Conservation (phyloP, 2,888 invertebrate species). For the Acanthosepion esculentum region DNA sequence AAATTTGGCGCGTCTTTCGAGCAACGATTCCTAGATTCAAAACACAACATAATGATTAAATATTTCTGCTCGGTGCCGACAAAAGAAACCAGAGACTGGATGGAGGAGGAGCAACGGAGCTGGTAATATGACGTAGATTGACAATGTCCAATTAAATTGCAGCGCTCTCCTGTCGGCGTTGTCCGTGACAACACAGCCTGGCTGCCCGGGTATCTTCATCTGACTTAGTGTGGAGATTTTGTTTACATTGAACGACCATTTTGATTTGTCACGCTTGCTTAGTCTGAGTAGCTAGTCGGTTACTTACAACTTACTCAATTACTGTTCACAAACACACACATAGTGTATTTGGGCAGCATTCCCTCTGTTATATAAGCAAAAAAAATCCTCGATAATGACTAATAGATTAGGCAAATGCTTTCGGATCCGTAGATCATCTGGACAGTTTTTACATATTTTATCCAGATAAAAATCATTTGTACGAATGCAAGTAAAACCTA, state of each 20-base stretch:
- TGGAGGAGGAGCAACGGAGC: not conserved
- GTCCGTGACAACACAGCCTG: not conserved
- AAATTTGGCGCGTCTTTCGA: no score
- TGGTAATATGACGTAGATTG: not conserved
- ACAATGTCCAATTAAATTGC: not conserved
- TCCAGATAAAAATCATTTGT: no score
- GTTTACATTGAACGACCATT: not conserved
- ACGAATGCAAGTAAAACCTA: no score
- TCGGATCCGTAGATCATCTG: no score
- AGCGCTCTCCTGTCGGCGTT: not conserved
- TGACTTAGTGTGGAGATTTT: not conserved
- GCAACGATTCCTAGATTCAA: no score
- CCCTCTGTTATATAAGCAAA: no score
- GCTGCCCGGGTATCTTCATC: not conserved
- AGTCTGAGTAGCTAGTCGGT: not conserved
- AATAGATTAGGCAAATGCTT: no score
- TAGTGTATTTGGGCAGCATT: no score
- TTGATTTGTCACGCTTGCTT: not conserved
- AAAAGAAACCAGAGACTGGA: not conserved
- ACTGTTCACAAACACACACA: not conserved
- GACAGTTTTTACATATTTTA: no score
- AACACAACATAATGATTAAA: no score
- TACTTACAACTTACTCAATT: not conserved
- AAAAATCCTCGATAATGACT: no score
- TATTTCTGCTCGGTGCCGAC: no score